phyloP scores from a whole-genome alignment of 2,113 vertebrate species.

The Psilopsiagon aurifrons region DNA sequence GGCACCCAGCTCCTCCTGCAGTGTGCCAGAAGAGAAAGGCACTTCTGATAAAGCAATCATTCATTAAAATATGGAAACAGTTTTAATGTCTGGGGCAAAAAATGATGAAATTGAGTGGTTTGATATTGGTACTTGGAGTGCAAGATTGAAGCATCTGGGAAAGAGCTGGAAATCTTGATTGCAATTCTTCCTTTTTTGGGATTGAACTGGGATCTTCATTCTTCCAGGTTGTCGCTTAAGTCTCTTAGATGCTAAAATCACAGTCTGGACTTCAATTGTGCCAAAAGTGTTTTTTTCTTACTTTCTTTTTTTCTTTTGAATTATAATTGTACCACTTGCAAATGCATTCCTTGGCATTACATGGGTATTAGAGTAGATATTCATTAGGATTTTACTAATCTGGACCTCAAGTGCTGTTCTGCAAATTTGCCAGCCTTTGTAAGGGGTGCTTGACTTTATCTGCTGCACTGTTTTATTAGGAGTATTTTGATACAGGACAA shows the following conservation, averaged over 20 bases:
- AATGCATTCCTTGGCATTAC: constrained; percentile 42
- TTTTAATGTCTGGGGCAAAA: neutral
- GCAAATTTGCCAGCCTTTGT: constrained; percentile 55
- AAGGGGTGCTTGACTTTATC: constrained; percentile 53
- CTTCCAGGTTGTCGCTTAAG: neutral
- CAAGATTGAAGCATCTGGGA: neutral
- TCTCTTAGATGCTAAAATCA: neutral
- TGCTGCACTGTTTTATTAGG: constrained; percentile 18
- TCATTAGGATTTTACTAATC: constrained; percentile 63
- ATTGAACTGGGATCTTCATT: neutral
- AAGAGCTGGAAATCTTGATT: neutral
- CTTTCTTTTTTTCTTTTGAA: too few relatives aligned
- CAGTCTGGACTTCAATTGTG: neutral
- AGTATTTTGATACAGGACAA: constrained; percentile 40
- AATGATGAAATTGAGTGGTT: neutral
- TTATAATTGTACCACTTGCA: neutral
- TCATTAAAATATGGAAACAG: neutral
- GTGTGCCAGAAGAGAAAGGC: neutral
- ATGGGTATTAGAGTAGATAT: constrained; percentile 56
- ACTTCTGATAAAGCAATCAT: neutral
- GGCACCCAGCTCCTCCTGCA: neutral
- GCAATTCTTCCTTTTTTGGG: neutral
- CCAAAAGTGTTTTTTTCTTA: neutral
- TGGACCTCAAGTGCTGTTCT: constrained; percentile 63
- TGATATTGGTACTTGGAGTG: neutral